phyloP scores from a whole-genome alignment of 2,113 vertebrate species.

The Amphiprion percula region DNA sequence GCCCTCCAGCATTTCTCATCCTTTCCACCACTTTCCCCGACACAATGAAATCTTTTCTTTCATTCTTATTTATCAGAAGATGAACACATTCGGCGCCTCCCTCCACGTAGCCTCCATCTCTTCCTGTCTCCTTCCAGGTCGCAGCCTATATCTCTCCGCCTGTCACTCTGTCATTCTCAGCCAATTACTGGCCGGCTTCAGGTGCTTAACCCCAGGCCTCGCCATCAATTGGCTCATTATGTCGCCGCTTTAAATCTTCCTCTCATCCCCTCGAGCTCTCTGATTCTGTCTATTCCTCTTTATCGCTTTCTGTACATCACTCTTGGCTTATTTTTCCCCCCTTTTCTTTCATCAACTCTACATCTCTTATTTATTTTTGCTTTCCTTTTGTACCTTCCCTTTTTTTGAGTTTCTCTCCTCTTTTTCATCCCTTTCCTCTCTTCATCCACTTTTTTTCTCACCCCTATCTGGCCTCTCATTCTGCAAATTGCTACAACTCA shows the following conservation, averaged over 20 bases:
- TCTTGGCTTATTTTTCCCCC: too few species aligned
- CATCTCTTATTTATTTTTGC: neutral
- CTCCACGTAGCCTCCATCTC: neutral
- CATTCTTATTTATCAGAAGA: conserved; percentile 26
- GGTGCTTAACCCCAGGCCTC: conserved; percentile 68
- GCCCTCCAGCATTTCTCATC: conserved; percentile 30
- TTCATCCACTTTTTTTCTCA: neutral
- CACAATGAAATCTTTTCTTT: conserved; percentile 19
- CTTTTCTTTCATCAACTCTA: too few species aligned
- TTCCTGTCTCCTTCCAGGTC: conserved; percentile 51
- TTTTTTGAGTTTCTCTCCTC: neutral
- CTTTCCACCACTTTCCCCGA: neutral
- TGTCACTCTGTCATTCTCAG: conserved; percentile 66
- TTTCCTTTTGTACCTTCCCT: neutral
- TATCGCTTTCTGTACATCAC: neutral
- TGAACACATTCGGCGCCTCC: conserved; percentile 28
- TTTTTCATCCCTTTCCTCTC: neutral
- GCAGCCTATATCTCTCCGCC: conserved; percentile 36
- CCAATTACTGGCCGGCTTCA: conserved; percentile 72
- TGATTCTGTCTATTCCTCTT: conserved; percentile 4
- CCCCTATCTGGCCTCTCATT: conserved; percentile 5
- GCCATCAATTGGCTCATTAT: conserved; percentile 71
- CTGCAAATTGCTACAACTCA: conserved; percentile 60
- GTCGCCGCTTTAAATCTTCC: conserved; percentile 53
- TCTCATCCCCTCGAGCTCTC: neutral